Percentiles rank a stretch among this genome's conserved stretches.
These are phyloP conservation scores for Phyllostomus discolor DNA, from an alignment of 2,113 vertebrate species.

Conservation along the genomic window DNA sequence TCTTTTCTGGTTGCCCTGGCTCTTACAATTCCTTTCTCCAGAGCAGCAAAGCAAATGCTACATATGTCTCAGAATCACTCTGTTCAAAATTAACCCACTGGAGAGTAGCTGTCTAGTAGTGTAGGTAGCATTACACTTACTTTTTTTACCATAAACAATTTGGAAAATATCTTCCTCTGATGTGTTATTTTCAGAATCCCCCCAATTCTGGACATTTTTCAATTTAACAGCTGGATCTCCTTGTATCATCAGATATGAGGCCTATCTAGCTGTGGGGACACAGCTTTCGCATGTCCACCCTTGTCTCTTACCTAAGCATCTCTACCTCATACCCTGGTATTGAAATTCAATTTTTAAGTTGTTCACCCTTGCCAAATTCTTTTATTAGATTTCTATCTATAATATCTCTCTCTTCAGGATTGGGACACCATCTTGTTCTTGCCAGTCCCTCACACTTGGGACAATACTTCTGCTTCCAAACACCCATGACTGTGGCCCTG, in stretches of 20 bases:
- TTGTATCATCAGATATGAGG: not conserved
- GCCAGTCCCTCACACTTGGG: not conserved
- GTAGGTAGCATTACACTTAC: not conserved
- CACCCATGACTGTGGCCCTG: not conserved
- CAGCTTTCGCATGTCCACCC: not conserved
- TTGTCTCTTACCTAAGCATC: not conserved
- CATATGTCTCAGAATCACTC: not conserved
- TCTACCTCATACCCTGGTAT: not conserved
- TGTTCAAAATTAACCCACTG: not conserved
- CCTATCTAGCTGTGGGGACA: not conserved
- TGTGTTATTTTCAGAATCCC: not conserved
- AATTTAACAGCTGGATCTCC: not conserved
- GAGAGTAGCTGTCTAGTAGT: not conserved
- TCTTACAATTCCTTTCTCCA: not conserved
- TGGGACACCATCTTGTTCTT: not conserved
- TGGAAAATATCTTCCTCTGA: not conserved
- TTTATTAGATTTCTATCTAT: not conserved
- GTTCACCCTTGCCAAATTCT: not conserved
- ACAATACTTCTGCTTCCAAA: not conserved
- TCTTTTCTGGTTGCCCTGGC: not conserved
- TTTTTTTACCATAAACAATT: not conserved
- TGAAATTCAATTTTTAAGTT: not conserved
- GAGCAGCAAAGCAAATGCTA: not conserved
- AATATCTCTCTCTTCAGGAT: not conserved
- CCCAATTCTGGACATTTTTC: not conserved